Base-by-base conservation (phyloP, 2,113 vertebrate genomes). In the Gobiocypris rarus region DNA sequence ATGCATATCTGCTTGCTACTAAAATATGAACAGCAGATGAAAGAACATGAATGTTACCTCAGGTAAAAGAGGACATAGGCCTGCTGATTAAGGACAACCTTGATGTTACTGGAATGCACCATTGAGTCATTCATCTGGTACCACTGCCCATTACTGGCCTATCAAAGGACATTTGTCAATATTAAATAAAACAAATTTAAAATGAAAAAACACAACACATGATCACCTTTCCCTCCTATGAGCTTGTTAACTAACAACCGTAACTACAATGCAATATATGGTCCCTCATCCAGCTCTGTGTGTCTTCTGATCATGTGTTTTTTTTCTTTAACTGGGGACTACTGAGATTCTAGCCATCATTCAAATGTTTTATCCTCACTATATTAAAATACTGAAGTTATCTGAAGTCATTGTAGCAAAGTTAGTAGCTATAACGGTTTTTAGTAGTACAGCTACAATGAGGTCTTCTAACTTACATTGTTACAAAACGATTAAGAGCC, bases 71-170 rank as follows among this genome's bases (percentile, higher is more conserved):
- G 96, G 63, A 99, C 90, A 0, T 99, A 99, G 26, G 98, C 98
- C 92, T 99, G 96, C 92, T 99, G 98, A 91, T 97, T 99, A 85
- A 99, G 95, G 3, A 98, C 98, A 70, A 97, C 97, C 88, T 98
- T 98, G 92, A 98, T 95, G 86, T 96, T 99, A 91, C 97, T 99
- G 59, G 91, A 92, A 61, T 96, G 95, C 70, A 98, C 98, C 90
- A 96, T 88, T 0, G 96, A 96, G 86, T 99, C 98, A 0, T 99
- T 98, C 98, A 99, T 99, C 87, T 98, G 97, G 87, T 98, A 98
- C 98, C 98, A 99, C 89, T 98, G 98, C 6, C 98, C 97, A 0
- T 95, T 98, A 90, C 98, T 98, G 2, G 97, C 98, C 98, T 99
- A 38, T 8, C 14, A 84, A 67, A 6, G 6, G 9, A 4, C 61